Conservation (phyloP, 2,113 vertebrate species). For the Rhynchopsitta pachyrhyncha region DNA sequence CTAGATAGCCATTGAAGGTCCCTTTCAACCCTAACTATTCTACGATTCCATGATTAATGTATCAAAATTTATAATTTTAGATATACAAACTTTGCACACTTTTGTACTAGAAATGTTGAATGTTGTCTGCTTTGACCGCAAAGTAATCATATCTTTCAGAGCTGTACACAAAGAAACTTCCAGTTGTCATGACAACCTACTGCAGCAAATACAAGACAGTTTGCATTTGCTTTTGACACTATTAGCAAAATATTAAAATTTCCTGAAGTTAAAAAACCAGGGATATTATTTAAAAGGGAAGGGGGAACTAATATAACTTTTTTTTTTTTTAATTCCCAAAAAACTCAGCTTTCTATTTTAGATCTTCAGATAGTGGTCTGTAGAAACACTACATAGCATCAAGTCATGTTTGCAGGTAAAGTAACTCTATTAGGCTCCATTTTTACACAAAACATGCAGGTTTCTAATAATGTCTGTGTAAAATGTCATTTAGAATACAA, state of each 20-base stretch:
- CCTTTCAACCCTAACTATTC: not conserved
- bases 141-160: slow-evolving; percentile 12
- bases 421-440: not conserved
- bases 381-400: not conserved
- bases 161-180: slow-evolving; percentile 56
- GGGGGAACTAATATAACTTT: not conserved
- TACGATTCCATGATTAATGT: not conserved
- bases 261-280: not conserved
- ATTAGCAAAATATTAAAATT: not conserved
- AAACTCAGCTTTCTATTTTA: not conserved
- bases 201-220: slow-evolving; percentile 7
- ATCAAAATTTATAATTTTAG: not conserved
- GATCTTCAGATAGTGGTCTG: not conserved
- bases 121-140: not conserved
- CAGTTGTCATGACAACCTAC: slow-evolving; percentile 74
- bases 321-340: not conserved
- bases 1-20: not conserved
- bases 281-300: not conserved
- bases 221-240: slow-evolving; percentile 19
- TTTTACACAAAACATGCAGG: not conserved
- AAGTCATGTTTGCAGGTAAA: not conserved
- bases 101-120: not conserved
- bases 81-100: not conserved
- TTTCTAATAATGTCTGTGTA: not conserved
- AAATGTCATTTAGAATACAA: not conserved